A percentile compares a stretch with the other conserved stretches of the same genome.
These are phyloP conservation scores for Sternotherus odoratus DNA, from an alignment of 2,797 vertebrate species.

Conservation along the genomic window DNA sequence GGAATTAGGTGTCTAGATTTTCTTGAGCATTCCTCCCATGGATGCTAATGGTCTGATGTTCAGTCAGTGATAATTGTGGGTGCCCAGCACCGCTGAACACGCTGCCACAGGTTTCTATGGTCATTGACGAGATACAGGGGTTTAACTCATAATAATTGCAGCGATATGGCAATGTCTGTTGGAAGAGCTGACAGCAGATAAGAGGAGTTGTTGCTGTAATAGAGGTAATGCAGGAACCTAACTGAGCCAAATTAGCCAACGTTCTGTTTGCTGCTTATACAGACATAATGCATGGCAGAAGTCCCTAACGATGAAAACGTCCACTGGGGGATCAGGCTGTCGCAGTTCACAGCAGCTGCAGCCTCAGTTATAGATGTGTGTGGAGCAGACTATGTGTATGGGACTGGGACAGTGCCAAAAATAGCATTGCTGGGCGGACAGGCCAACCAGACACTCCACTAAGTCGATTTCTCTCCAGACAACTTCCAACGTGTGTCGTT, in stretches of 20 bases:
- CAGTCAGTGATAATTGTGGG: neutral
- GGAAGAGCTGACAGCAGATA: neutral
- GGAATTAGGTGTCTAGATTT: neutral
- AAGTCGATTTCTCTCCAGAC: neutral
- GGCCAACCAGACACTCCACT: neutral
- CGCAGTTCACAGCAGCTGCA: neutral
- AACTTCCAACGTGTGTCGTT: neutral
- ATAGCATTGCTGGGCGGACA: neutral
- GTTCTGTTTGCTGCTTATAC: rapidly evolving
- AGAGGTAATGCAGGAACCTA: neutral
- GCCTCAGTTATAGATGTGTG: too few species aligned
- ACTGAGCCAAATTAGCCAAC: neutral
- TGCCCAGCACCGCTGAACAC: neutral
- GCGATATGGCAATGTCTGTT: neutral
- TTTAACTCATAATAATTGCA: neutral
- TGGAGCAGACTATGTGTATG: too few species aligned
- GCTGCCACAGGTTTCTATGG: neutral
- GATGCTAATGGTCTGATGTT: neutral
- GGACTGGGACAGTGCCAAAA: neutral
- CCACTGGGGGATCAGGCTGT: neutral
- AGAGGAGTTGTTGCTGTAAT: neutral
- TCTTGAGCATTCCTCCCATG: neutral
- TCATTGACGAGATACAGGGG: neutral
- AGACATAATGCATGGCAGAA: neutral
- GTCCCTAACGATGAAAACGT: neutral